These are phyloP conservation scores for cat (Felis catus) DNA, from an alignment of 2,113 vertebrate genomes.

Conservation along the genomic window DNA sequence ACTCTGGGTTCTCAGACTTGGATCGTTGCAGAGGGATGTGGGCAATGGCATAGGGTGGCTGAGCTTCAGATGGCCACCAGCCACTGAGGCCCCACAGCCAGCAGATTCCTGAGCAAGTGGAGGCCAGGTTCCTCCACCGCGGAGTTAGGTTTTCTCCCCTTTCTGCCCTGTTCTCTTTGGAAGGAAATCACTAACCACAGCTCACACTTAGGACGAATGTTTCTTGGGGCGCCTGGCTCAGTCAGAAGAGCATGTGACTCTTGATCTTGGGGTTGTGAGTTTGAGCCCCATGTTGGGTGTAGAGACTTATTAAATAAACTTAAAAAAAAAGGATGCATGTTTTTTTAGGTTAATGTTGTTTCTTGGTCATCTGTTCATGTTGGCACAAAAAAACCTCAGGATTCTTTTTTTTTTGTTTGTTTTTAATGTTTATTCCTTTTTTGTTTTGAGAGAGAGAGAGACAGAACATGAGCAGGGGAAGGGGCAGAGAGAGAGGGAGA, in stretches of 20 bases:
- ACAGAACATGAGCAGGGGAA: too few species aligned
- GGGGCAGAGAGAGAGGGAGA: too few species aligned
- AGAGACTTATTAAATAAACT: not conserved
- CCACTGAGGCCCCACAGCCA: not conserved
- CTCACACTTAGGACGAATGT: not conserved
- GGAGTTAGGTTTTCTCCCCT: not conserved
- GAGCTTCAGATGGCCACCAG: not conserved
- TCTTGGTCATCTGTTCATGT: not conserved
- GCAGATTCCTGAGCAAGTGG: not conserved
- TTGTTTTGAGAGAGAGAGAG: too few species aligned
- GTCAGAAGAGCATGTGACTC: not conserved
- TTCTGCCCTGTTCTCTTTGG: not conserved
- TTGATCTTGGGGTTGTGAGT: not conserved
- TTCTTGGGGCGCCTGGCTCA: not conserved
- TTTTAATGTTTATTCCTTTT: too few species aligned
- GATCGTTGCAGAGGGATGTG: too few species aligned
- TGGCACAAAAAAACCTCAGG: not conserved
- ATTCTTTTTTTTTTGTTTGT: not conserved
- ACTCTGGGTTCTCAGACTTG: rapidly evolving
- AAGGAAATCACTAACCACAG: not conserved
- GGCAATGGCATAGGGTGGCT: rapidly evolving
- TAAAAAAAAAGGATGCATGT: not conserved
- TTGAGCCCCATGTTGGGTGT: not conserved
- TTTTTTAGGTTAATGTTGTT: not conserved
- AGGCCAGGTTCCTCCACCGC: rapidly evolving